Evolutionary conservation across 2,797 vertebrate species (phyloP).

Genomic region (Cottoperca gobio): DNA sequence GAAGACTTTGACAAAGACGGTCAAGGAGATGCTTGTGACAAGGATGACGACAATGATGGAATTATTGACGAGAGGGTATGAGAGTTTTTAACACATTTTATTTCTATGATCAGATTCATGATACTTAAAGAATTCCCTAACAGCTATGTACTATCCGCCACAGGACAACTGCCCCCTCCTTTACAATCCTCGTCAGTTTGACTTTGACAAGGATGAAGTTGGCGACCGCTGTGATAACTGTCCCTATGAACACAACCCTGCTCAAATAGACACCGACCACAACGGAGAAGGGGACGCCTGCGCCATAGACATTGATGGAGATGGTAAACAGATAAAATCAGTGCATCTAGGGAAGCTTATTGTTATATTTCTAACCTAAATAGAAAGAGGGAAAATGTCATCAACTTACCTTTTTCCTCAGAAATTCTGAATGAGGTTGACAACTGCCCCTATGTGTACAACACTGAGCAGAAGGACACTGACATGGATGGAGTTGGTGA

Average conservation of each 20-base stretch:
- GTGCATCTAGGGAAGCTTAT: background rate
- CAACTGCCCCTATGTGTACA: slow-evolving; percentile 97
- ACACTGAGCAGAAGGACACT: slow-evolving; percentile 95
- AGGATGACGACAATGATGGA: slow-evolving; percentile 96
- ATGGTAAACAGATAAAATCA: slow-evolving; percentile 84
- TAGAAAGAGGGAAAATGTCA: background rate
- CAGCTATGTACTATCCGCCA: background rate
- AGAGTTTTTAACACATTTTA: background rate
- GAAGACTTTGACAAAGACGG: slow-evolving; percentile 98
- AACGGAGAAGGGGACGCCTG: slow-evolving; percentile 97
- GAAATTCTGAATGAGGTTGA: slow-evolving; percentile 94
- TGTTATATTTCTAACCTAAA: background rate
- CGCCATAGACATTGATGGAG: slow-evolving; percentile 97
- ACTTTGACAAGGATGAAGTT: slow-evolving; percentile 98
- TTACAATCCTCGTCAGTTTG: slow-evolving; percentile 96
- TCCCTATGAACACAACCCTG: slow-evolving; percentile 95
- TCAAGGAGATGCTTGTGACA: slow-evolving; percentile 96
- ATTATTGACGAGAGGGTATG: slow-evolving; percentile 93
- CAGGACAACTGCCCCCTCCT: slow-evolving; percentile 98
- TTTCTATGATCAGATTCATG: background rate
- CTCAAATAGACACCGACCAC: slow-evolving; percentile 95
- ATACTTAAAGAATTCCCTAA: background rate
- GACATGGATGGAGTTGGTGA: slow-evolving; percentile 97
- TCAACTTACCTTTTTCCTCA: slow-evolving; percentile 52
- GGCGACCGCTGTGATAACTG: slow-evolving; percentile 99